Base-by-base conservation (phyloP, 1,140 invertebrate species). In the Chlorops oryzae region DNA sequence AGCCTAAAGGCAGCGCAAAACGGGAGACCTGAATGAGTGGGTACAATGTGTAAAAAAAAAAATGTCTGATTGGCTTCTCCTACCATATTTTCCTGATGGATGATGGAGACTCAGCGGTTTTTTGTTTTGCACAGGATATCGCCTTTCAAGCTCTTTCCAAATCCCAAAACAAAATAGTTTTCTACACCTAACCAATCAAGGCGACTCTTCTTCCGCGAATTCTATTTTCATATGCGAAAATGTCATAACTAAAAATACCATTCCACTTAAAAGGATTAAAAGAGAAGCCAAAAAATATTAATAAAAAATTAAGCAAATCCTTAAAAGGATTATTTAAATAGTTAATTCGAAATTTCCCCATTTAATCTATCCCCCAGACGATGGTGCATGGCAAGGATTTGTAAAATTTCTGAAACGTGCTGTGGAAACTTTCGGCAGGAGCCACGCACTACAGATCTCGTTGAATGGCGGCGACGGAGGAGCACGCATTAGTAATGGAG, bases 361-460 rank as follows among this genome's bases (percentile, higher is more conserved):
- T 21, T 42, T 15, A 21, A 42, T 42, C 10, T 42, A 21, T 25
- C 38, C 48, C 51, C 1, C 52, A 70, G 66, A 59, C 18, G 66
- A 70, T 55, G 60, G 52, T 42, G 66, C 69, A 28, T 41, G 66
- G 38, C 51, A 57, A 27, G 52, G 55, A n/a, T 55, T 67, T 17
- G 41, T 55, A 6, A 70, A 70, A 49, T 70, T 70, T 45, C 49
- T 70, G 10, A 63, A 70, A 50, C 55, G 66, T 1, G 64, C 66
- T 10, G 28, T 61, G 6, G 63, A 70, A 54, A 63, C 61, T 7
- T 70, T 70, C 18, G 63, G 62, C 5, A 57, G 61, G 18, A 63
- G 66, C 50, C 66, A 70, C 37, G 66, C 56, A 12, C n/a, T 70
- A 15, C 66, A 69, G 44, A 5, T 70, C 32, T 40, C 54, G 3